Conservation (phyloP, 2,888 invertebrate species). For the Dynastes hyllus region DNA sequence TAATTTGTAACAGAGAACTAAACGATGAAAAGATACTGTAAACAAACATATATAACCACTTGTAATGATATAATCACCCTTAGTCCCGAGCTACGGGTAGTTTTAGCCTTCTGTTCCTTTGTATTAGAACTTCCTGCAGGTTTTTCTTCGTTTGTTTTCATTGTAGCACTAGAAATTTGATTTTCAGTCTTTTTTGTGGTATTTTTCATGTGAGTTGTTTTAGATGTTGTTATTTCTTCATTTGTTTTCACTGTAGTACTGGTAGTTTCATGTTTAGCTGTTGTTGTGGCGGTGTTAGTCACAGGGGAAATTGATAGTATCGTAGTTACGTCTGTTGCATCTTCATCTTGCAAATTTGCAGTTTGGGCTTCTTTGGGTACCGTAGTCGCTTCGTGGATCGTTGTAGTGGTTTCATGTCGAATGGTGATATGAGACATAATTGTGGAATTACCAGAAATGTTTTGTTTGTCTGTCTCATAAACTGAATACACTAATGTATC, state of each 20-base stretch:
- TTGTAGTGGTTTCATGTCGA: slow-evolving; percentile 1
- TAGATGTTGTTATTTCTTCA: too few species aligned
- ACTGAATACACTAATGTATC: slow-evolving; percentile 54
- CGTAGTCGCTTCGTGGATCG: neutral
- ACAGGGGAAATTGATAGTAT: too few species aligned
- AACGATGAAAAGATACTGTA: neutral
- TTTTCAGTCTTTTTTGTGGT: too few species aligned
- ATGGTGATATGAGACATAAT: neutral
- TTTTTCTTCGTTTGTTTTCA: neutral
- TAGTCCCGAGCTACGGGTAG: neutral
- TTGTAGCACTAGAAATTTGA: too few species aligned
- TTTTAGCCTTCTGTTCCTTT: neutral
- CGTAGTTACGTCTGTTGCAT: too few species aligned
- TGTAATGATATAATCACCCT: neutral
- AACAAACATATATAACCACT: neutral
- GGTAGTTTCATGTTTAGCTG: too few species aligned
- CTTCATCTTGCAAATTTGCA: too few species aligned
- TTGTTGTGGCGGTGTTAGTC: too few species aligned
- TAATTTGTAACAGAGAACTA: slow-evolving; percentile 10
- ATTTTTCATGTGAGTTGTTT: too few species aligned
- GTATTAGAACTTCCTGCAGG: neutral
- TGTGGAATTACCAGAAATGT: slow-evolving; percentile 9
- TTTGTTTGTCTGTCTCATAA: slow-evolving; percentile 49
- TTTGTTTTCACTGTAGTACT: too few species aligned
- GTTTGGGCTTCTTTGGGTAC: neutral